A percentile compares a stretch with the other conserved stretches of the same genome.
Conservation (phyloP, 2,888 invertebrate species). For the Colostygia pectinataria region DNA sequence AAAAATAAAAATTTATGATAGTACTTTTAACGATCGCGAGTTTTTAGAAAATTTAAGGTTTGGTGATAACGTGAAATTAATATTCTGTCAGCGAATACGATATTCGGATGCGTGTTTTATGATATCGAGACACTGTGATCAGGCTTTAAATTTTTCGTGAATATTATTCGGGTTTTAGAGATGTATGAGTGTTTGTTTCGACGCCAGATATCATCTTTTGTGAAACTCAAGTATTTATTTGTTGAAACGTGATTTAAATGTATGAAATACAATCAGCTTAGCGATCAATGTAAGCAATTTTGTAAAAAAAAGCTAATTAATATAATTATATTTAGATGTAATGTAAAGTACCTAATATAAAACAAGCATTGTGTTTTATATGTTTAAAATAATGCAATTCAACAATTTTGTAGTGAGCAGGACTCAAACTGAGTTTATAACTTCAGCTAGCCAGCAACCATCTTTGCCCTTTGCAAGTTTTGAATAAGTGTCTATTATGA, state of each 20-base stretch:
- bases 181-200: slow-evolving; percentile 47
- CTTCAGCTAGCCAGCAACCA: no score
- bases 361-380: no score
- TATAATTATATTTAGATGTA: no score
- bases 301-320: no score
- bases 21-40: background rate
- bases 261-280: background rate
- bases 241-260: slow-evolving; percentile 15
- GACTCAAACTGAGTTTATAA: no score
- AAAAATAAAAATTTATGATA: background rate
- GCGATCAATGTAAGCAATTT: no score
- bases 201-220: slow-evolving; percentile 31
- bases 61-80: slow-evolving; percentile 69
- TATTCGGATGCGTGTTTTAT: slow-evolving; percentile 66
- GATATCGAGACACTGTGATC: slow-evolving; percentile 55
- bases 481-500: no score
- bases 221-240: slow-evolving; percentile 18
- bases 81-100: slow-evolving; percentile 73
- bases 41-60: slow-evolving; percentile 17
- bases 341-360: no score
- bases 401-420: no score
- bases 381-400: no score
- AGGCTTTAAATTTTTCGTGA: slow-evolving; percentile 49
- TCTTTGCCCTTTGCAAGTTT: no score
- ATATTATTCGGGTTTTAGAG: slow-evolving; percentile 52